Conservation (phyloP, 2,113 vertebrate species). For the Microcebus griseorufus region DNA sequence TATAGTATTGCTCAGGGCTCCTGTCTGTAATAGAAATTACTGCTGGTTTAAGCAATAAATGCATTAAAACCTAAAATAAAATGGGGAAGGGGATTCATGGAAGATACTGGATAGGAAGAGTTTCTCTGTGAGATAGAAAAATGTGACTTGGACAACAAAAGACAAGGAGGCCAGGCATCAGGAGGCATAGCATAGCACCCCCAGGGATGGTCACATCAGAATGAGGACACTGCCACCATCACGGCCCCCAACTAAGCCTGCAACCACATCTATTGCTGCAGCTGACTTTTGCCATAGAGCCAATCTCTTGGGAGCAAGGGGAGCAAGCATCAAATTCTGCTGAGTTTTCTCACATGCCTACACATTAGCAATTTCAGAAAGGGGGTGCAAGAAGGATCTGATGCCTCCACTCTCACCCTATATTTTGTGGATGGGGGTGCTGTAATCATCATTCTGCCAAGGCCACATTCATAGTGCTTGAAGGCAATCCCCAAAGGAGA, state of each 20-base stretch:
- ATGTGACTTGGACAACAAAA: neutral
- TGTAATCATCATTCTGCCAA: neutral
- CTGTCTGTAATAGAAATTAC: neutral
- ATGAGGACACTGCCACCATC: neutral
- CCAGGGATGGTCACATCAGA: neutral
- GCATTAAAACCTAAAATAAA: neutral
- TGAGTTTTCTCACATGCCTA: neutral
- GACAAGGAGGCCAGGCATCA: neutral
- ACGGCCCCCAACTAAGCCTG: neutral
- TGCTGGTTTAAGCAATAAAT: neutral
- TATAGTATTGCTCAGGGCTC: neutral
- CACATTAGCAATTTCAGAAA: neutral
- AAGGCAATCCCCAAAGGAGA: neutral
- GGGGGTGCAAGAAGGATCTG: neutral
- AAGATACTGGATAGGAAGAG: neutral
- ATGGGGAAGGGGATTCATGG: neutral
- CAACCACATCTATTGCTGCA: neutral
- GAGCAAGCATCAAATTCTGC: neutral
- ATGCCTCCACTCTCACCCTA: neutral
- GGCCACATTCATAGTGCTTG: neutral
- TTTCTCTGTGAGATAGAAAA: neutral
- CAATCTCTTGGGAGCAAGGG: neutral
- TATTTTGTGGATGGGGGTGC: neutral
- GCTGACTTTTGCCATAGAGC: neutral
- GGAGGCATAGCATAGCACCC: fast-evolving